A percentile compares a stretch with the other conserved stretches of the same genome.
phyloP scores from a whole-genome alignment of 2,113 vertebrate species.

The Panthera uncia region DNA sequence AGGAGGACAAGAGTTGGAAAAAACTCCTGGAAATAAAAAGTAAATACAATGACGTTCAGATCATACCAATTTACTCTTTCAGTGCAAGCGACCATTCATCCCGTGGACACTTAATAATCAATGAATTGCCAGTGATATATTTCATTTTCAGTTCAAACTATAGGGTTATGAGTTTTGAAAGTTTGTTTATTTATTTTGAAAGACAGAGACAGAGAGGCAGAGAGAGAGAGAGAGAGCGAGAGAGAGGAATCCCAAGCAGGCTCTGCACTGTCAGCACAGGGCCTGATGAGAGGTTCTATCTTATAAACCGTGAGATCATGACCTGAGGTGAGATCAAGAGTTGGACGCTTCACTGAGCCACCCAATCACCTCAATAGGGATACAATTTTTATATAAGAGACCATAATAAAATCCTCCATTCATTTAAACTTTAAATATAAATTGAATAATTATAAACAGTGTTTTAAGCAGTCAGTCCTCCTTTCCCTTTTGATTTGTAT shows the following conservation, averaged over 20 bases:
- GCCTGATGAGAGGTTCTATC: no score
- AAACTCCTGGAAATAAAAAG: conserved; percentile 31
- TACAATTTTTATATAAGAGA: background rate
- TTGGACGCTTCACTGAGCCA: no score
- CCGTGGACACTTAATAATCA: background rate
- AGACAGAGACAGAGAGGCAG: no score
- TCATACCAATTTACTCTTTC: background rate
- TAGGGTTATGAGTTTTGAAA: background rate
- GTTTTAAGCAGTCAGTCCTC: background rate
- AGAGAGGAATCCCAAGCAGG: no score
- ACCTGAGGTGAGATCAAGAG: no score
- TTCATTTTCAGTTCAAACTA: background rate
- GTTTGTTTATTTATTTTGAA: no score
- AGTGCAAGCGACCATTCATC: background rate
- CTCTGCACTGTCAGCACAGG: no score
- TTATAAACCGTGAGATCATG: no score
- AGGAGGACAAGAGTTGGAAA: conserved; percentile 20
- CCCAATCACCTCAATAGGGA: background rate
- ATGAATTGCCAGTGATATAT: background rate
- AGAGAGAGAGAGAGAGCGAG: no score
- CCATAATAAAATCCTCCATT: background rate
- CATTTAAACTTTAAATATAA: background rate
- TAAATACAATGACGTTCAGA: background rate
- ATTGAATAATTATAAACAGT: background rate
- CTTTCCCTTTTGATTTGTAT: background rate